Percentiles rank a stretch among this genome's conserved stretches.
Conservation (phyloP, 2,888 invertebrate species). For the Reticulitermes lucifugus region DNA sequence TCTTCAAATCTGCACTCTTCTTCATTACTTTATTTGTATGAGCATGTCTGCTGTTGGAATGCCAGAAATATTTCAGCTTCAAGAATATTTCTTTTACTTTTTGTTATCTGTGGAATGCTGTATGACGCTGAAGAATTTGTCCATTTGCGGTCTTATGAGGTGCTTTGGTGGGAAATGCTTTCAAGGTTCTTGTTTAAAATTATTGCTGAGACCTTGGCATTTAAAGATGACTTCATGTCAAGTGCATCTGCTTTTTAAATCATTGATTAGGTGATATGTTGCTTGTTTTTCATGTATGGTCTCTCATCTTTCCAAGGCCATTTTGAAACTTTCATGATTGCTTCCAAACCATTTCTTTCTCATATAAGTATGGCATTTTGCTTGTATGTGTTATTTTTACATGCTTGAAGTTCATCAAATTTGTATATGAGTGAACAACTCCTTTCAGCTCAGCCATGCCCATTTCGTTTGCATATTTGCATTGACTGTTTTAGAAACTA, state of each 20-base stretch:
- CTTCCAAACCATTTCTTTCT: not conserved
- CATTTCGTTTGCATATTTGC: no score
- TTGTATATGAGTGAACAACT: not conserved
- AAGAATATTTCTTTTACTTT: not conserved
- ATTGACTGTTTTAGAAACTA: no score
- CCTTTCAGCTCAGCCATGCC: no score
- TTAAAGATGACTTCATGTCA: not conserved
- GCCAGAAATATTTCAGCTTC: constrained; percentile 3
- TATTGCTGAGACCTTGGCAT: not conserved
- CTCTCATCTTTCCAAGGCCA: not conserved
- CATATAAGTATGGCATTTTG: not conserved
- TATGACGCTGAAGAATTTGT: not conserved
- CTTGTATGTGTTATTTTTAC: not conserved
- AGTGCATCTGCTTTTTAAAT: not conserved
- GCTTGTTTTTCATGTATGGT: not conserved
- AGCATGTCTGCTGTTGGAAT: constrained; percentile 18
- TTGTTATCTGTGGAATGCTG: not conserved
- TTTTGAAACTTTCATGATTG: not conserved
- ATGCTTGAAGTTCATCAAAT: not conserved
- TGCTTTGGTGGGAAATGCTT: not conserved
- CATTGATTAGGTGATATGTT: not conserved
- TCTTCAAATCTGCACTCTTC: not conserved
- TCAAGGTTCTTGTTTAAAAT: not conserved
- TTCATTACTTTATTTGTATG: not conserved
- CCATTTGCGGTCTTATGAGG: not conserved